Conservation (phyloP, 2,888 invertebrate species). For the Himalopsyche kuldschensis region DNA sequence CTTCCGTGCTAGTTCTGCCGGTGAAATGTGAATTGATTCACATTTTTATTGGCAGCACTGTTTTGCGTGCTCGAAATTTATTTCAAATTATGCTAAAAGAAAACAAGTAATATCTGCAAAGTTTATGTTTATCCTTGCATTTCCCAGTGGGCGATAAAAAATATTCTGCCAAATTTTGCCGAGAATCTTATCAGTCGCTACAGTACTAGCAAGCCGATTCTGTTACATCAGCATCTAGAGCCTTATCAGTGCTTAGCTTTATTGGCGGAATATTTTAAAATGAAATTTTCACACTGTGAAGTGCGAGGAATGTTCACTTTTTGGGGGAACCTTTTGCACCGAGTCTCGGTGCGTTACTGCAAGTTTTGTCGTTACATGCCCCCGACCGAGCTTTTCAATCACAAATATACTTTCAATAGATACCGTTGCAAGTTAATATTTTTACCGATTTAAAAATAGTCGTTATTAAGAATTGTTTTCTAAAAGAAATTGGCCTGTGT, state of each 20-base stretch:
- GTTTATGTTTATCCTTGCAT: slow-evolving; percentile 22
- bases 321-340: slow-evolving; percentile 25
- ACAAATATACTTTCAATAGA: neutral
- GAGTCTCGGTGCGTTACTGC: neutral
- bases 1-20: neutral
- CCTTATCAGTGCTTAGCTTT: slow-evolving; percentile 40
- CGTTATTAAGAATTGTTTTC: neutral
- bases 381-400: neutral
- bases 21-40: neutral
- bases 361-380: slow-evolving; percentile 18
- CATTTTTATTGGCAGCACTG: neutral
- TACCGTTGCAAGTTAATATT: neutral
- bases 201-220: slow-evolving; percentile 8
- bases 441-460: neutral
- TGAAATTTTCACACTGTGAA: slow-evolving; percentile 36
- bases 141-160: slow-evolving; percentile 30
- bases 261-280: slow-evolving; percentile 37
- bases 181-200: slow-evolving; percentile 23
- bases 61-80: neutral
- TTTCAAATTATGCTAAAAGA: neutral
- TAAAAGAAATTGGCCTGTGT: too few relatives aligned
- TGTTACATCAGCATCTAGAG: slow-evolving; percentile 13
- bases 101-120: neutral
- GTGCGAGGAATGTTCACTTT: slow-evolving; percentile 24
- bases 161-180: slow-evolving; percentile 11